A percentile compares a stretch with the other conserved stretches of the same genome.
Conservation (phyloP, 2,113 vertebrate genomes). For the Gadus macrocephalus region DNA sequence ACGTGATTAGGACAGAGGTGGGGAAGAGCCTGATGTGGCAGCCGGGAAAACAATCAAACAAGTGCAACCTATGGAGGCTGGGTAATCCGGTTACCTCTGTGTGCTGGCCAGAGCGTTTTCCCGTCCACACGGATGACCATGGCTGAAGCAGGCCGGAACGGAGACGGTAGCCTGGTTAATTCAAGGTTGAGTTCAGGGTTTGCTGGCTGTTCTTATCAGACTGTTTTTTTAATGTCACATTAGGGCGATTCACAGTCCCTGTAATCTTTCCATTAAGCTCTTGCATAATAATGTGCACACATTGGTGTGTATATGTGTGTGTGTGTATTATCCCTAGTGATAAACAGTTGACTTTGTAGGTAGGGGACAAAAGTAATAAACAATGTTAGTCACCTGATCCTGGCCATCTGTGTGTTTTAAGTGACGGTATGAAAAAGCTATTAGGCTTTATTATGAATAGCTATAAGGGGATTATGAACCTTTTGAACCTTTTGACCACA, state of each 20-base stretch:
- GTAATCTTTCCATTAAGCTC: background rate
- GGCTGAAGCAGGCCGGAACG: conserved; percentile 23
- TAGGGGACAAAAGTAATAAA: too few relatives aligned
- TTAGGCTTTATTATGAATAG: background rate
- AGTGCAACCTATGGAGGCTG: conserved; percentile 36
- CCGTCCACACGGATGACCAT: conserved; percentile 30
- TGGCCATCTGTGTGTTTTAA: background rate
- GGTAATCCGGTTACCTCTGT: conserved; percentile 57
- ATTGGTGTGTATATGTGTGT: too few relatives aligned
- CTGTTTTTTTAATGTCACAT: background rate
- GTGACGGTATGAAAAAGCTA: background rate
- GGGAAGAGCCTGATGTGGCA: conserved; percentile 36
- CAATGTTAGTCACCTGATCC: too few relatives aligned
- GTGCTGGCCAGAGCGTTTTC: conserved; percentile 19
- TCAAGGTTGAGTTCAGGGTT: conserved; percentile 46
- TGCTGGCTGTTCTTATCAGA: background rate
- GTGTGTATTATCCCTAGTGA: background rate
- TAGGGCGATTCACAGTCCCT: background rate
- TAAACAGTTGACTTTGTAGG: background rate
- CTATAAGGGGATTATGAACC: background rate
- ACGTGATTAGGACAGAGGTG: conserved; percentile 46
- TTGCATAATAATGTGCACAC: background rate
- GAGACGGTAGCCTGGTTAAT: conserved; percentile 27
- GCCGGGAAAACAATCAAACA: conserved; percentile 50
- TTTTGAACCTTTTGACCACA: conserved; percentile 36